Evolutionary conservation across 1,140 invertebrate species (phyloP), one percentile per base, ranked within the genome.

Genomic region (Frieseomelitta varia): DNA sequence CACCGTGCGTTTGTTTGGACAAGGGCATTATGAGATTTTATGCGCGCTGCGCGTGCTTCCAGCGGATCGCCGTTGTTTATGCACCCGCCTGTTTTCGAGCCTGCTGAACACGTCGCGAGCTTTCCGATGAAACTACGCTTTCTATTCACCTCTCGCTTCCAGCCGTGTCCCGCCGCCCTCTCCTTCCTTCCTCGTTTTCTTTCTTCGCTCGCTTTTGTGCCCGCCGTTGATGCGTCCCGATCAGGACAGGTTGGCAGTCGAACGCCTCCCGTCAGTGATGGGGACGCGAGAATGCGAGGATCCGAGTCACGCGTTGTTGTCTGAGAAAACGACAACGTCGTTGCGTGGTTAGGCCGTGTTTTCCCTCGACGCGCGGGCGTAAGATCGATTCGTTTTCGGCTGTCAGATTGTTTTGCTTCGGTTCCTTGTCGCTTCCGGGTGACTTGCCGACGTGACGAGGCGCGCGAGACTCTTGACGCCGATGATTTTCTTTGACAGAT

Each of bases 11-110:
- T 91, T 91, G 89, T 91, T 91, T 91, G 81, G 79, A 91, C 90
- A 90, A 89, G 90, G 74, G 87, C 90, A 91, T 91, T 91, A 91
- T 91, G 91, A 91, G 91, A 91, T 90, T 91, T 91, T 91, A 91
- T 91, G 87, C 87, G 79, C 86, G 80, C 85, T 79, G 74, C 85
- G 86, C 84, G 90, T 83, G 87, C 82, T 90, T 89, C 88, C 81
- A 82, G 67, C 79, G 88, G 81, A 77, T 85, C 80, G 80, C 69
- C 63, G 83, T 85, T 90, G 89, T 90, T 90, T 90, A 90, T 90
- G 89, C 88, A 89, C 77, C 87, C 86, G 75, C 73, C n/a, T n/a
- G 61, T 63, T 30, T 67, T 61, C 21, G 58, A 51, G 51, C 56
- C 68, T 61, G 21, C 30, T 8, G 27, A 56, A 61, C 30, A 47